Conservation (phyloP, 2,113 vertebrate species). For the Pangasianodon gigas region DNA sequence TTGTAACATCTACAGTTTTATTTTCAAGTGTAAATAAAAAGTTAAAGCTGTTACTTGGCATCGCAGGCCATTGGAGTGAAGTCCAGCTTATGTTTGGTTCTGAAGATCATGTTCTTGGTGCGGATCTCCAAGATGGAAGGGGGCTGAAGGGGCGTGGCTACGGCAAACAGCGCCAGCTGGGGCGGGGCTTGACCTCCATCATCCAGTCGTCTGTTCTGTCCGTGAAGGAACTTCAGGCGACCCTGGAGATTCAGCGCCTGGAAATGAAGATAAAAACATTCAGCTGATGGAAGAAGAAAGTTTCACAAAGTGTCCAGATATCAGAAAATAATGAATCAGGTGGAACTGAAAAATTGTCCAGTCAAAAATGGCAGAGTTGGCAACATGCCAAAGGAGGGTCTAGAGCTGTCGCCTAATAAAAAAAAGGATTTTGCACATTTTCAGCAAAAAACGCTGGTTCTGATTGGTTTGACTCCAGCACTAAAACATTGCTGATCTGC, state of each 20-base stretch:
- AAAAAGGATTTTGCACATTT: too few species aligned
- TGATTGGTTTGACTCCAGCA: too few species aligned
- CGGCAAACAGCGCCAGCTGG: constrained; percentile 69
- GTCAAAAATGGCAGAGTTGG: too few species aligned
- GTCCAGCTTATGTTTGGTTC: constrained; percentile 76
- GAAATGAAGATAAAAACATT: background rate
- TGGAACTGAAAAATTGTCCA: background rate
- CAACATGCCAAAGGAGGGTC: too few species aligned
- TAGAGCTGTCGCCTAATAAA: too few species aligned
- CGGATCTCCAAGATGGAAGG: constrained; percentile 69
- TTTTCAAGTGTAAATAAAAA: background rate
- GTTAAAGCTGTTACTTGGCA: constrained; percentile 63
- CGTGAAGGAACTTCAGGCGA: constrained; percentile 69
- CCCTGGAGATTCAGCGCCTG: constrained; percentile 72
- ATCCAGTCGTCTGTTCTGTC: constrained; percentile 61
- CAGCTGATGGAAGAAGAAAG: background rate
- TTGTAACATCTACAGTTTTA: background rate
- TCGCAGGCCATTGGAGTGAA: constrained; percentile 73
- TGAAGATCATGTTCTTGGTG: constrained; percentile 74
- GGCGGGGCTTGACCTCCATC: constrained; percentile 60
- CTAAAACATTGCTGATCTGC: too few species aligned
- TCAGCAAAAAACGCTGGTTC: too few species aligned
- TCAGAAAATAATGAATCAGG: background rate
- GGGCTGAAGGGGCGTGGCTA: constrained; percentile 71
- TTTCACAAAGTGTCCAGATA: background rate